These are phyloP conservation scores for Amphiprion clarkii DNA, from an alignment of 2,797 vertebrate species.

Conservation along the genomic window DNA sequence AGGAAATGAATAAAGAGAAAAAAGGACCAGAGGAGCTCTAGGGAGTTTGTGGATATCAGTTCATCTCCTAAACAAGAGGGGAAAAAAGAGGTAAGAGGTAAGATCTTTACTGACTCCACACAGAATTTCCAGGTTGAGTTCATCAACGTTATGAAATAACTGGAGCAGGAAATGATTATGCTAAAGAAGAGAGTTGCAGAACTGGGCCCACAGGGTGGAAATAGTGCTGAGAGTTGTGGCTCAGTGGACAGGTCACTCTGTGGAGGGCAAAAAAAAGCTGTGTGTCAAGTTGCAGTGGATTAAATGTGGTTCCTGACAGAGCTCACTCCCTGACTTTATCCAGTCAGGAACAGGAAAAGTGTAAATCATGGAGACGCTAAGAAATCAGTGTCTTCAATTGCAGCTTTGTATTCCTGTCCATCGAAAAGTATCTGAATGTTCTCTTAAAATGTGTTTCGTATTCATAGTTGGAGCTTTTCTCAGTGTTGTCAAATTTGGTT, in stretches of 20 bases:
- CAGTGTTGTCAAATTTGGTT: too few species aligned
- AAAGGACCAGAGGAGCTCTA: too few species aligned
- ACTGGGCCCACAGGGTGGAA: slow-evolving; percentile 1
- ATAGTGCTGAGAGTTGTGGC: background rate
- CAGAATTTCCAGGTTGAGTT: background rate
- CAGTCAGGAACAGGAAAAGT: background rate
- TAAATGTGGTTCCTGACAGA: background rate
- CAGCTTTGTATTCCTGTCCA: background rate
- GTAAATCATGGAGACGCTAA: background rate
- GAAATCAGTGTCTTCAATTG: background rate
- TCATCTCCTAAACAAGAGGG: too few species aligned
- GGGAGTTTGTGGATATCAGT: background rate
- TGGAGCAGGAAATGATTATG: background rate
- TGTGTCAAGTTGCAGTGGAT: slow-evolving; percentile 3
- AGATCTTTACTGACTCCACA: background rate
- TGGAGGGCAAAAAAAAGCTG: background rate
- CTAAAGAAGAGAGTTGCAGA: background rate
- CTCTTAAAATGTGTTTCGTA: too few species aligned
- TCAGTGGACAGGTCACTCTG: background rate
- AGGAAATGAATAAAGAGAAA: background rate
- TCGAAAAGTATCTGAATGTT: background rate
- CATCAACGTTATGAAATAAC: background rate
- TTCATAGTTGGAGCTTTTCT: too few species aligned
- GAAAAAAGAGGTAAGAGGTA: too few species aligned
- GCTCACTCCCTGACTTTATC: background rate